Percentiles rank a stretch among this genome's conserved stretches.
phyloP scores from a whole-genome alignment of 1,140 invertebrate species.

The Drosophila repleta region DNA sequence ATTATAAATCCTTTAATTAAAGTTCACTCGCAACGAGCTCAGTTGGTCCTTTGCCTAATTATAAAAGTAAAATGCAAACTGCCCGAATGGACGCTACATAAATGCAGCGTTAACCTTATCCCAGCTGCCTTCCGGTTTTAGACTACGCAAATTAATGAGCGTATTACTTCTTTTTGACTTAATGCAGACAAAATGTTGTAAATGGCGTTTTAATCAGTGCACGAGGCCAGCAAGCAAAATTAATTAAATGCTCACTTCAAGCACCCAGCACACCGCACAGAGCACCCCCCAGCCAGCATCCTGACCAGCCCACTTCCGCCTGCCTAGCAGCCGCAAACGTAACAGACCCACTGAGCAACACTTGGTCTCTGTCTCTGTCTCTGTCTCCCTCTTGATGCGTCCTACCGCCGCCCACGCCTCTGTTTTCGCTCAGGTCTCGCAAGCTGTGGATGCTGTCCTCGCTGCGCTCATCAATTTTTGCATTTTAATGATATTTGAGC shows the following conservation, averaged over 20 bases:
- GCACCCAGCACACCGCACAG: constrained; percentile 1
- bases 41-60: constrained; percentile 48
- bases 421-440: constrained; percentile 16
- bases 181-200: constrained; percentile 66
- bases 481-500: constrained; percentile 80
- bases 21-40: constrained; percentile 16
- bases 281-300: not conserved
- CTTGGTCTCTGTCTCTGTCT: not conserved
- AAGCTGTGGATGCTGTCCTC: constrained; percentile 25
- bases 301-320: not conserved
- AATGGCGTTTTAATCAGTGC: constrained; percentile 75
- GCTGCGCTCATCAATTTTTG: constrained; percentile 71
- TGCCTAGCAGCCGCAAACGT: constrained; percentile 1
- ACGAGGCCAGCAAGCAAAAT: constrained; percentile 65
- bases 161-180: constrained; percentile 53
- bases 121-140: constrained; percentile 8
- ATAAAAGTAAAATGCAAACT: constrained; percentile 22
- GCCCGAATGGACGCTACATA: not conserved
- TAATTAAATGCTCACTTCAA: constrained; percentile 75
- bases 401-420: not conserved
- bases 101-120: not conserved
- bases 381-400: not conserved
- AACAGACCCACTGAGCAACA: constrained; percentile 1
- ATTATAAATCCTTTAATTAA: constrained; percentile 7
- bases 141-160: constrained; percentile 70